These are phyloP conservation scores for Dicranocentrus wangi DNA, from an alignment of 2,888 invertebrate species.

Conservation along the genomic window DNA sequence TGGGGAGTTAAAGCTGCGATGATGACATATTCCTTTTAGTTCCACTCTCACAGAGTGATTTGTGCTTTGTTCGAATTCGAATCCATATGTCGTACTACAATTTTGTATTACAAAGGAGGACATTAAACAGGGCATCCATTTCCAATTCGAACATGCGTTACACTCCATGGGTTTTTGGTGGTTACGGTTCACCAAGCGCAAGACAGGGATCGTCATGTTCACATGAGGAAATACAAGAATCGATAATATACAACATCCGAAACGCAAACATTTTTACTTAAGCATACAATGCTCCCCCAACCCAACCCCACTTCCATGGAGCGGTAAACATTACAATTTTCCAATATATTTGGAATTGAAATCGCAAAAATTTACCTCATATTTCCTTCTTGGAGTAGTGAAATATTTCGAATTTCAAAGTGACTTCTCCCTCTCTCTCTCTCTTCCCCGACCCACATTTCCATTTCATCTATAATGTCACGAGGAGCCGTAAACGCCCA, in stretches of 20 bases:
- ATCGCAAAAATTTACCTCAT: slow-evolving; percentile 69
- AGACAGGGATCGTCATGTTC: slow-evolving; percentile 31
- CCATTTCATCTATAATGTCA: too few relatives aligned
- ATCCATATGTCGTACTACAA: too few relatives aligned
- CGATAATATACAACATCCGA: not conserved
- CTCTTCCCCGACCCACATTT: too few relatives aligned
- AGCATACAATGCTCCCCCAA: not conserved
- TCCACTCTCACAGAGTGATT: too few relatives aligned
- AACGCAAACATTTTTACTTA: not conserved
- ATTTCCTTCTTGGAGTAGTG: slow-evolving; percentile 50
- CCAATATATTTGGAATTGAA: slow-evolving; percentile 67
- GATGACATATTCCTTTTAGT: too few relatives aligned
- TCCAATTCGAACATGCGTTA: not conserved
- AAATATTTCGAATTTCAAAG: slow-evolving; percentile 55
- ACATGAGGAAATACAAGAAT: not conserved
- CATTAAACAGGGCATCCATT: too few relatives aligned
- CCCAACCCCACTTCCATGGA: not conserved
- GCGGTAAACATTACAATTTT: slow-evolving; percentile 67
- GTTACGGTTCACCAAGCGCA: slow-evolving; percentile 31
- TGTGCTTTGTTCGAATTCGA: too few relatives aligned
- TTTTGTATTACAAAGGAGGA: too few relatives aligned
- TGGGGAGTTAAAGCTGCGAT: too few relatives aligned
- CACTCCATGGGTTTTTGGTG: slow-evolving; percentile 11
- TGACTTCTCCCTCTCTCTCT: not conserved
- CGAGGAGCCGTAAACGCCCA: too few relatives aligned